These are phyloP conservation scores for Ailurus styani DNA, from an alignment of 2,113 vertebrate species.

Conservation along the genomic window DNA sequence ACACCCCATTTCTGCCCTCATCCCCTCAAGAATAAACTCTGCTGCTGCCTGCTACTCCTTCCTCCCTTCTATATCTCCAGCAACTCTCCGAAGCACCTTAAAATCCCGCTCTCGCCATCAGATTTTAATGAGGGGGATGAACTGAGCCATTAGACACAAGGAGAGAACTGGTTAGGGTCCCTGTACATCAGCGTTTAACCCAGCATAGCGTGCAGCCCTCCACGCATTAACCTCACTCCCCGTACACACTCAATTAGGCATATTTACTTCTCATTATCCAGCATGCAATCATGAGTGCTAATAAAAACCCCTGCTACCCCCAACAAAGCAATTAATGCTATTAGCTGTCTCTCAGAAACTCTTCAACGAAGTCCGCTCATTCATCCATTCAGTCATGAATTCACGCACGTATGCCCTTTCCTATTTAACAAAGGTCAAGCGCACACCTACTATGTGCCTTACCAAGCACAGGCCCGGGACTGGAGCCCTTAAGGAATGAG, in stretches of 20 bases:
- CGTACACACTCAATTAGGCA: conserved; percentile 58
- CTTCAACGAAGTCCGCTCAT: neutral
- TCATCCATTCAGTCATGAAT: neutral
- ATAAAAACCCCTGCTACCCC: conserved; percentile 60
- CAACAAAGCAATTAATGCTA: conserved; percentile 63
- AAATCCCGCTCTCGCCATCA: neutral
- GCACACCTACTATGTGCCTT: conserved; percentile 12
- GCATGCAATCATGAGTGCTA: conserved; percentile 41
- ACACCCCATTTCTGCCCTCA: neutral
- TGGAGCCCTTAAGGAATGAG: neutral
- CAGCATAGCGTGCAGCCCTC: conserved; percentile 43
- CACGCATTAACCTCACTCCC: conserved; percentile 46
- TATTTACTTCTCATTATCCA: conserved; percentile 70
- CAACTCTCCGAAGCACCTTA: conserved; percentile 24
- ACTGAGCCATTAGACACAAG: conserved; percentile 54
- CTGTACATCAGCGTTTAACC: conserved; percentile 35
- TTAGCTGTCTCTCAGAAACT: conserved; percentile 61
- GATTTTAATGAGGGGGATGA: conserved; percentile 53
- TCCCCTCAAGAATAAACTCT: neutral
- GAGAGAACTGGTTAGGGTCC: conserved; percentile 39
- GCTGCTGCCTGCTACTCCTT: neutral
- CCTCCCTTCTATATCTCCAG: neutral
- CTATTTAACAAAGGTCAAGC: neutral
- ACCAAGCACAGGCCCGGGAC: neutral
- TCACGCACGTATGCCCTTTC: neutral